Base-by-base conservation (phyloP, 64 coral and sea anemone species). In the Acropora yongei region DNA sequence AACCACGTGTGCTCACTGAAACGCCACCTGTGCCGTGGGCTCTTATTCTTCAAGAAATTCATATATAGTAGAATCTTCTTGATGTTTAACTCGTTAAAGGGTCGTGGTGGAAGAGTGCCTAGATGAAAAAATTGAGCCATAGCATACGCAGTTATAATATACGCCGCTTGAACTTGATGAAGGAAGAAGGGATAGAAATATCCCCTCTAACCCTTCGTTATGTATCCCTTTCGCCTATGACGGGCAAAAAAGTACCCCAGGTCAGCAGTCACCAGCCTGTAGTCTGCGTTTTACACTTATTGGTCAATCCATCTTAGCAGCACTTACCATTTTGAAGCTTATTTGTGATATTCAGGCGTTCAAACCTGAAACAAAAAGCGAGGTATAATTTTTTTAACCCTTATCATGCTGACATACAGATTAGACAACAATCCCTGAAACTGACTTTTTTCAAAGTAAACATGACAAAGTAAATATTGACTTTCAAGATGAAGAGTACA, bases 1-100 rank as follows among this genome's bases (percentile, higher is more conserved):
- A 97, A 80, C 95, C 95, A 97, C 6, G 95, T 68, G 44, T 97
- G 95, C 18, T 97, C 75, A 20, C 95, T 97, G 44, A 88, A 97
- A 13, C 95, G 92, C 3, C 78, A 60, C 57, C 95, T 90, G 58
- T 97, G 91, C 1, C 92, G 92, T 19, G 95, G 95, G 18, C 93
- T 92, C 13, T 97, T 97, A 5, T 60, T 50, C 47, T 97, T 97
- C 82, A 97, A 75, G 72, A 93, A 97, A 74, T 94, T 84, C 53
- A 97, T 44, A 45, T 94, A 97, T 40, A 13, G 72, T 12, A 93
- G 18, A 43, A 97, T 68, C 57, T 93, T 90, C 58, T 90, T 90
- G 4, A 91, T 90, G 44, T 97, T 94, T n/a, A 97, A 79, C 49
- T 88, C 53, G 20, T 69, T 74, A 19, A 97, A 97, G 2, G 18